These are phyloP conservation scores for Cryptus viduatorius DNA, from an alignment of 2,888 invertebrate species.

Conservation along the genomic window DNA sequence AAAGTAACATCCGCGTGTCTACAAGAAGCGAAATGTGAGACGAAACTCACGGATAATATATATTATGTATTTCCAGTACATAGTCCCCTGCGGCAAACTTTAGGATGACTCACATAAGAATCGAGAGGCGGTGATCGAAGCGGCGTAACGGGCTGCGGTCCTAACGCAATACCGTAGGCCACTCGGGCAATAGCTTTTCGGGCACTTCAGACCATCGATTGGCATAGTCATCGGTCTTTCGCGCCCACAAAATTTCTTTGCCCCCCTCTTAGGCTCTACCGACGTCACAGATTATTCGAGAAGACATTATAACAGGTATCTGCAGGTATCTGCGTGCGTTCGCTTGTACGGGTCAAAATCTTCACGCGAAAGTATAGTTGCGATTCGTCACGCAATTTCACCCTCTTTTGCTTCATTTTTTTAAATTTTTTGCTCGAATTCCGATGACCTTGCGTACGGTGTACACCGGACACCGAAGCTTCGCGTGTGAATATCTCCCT, in stretches of 20 bases:
- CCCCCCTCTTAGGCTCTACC: neutral
- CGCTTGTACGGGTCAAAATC: conserved; percentile 19
- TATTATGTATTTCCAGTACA: neutral
- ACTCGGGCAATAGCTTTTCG: conserved; percentile 22
- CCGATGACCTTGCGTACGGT: conserved; percentile 29
- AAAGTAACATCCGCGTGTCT: neutral
- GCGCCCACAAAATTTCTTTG: neutral
- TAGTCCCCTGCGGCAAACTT: conserved; percentile 1
- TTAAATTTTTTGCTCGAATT: neutral
- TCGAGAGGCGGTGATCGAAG: conserved; percentile 49
- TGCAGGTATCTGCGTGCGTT: neutral
- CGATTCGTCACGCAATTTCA: conserved; percentile 3
- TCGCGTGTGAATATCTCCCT: neutral
- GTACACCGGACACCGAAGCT: conserved; percentile 11
- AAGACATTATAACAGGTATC: neutral
- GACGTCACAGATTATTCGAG: neutral
- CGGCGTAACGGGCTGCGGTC: conserved; percentile 55
- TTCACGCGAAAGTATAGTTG: conserved; percentile 32
- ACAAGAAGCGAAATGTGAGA: neutral
- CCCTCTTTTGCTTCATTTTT: neutral
- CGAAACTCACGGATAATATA: neutral
- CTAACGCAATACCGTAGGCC: conserved; percentile 51
- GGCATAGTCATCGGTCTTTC: neutral
- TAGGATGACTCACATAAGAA: conserved; percentile 49
- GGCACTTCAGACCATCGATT: conserved; percentile 33